These are phyloP conservation scores for Psix sp. DNA, from an alignment of 1,140 invertebrate species.

Conservation along the genomic window DNA sequence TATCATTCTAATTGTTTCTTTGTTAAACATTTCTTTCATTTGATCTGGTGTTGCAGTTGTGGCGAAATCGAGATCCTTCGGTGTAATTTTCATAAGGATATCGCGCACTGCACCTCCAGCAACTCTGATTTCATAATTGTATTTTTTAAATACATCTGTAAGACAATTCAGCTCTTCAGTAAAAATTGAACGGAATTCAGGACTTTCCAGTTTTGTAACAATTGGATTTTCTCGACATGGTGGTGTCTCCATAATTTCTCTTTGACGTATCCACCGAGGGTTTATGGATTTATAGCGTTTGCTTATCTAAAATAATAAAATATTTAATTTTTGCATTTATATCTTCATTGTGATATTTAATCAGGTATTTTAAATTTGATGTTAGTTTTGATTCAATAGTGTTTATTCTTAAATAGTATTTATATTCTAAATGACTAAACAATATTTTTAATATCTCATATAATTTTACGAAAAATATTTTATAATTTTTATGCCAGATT, in stretches of 20 bases:
- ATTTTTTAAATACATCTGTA: slow-evolving; percentile 85
- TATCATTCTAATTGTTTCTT: slow-evolving; percentile 92
- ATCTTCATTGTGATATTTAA: too few species aligned
- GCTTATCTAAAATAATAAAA: slow-evolving; percentile 41
- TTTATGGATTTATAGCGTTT: slow-evolving; percentile 31
- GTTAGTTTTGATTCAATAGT: too few species aligned
- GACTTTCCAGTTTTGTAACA: slow-evolving; percentile 82
- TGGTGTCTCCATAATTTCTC: slow-evolving; percentile 60
- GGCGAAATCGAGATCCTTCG: slow-evolving; percentile 98
- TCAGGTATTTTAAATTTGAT: too few species aligned
- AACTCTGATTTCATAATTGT: slow-evolving; percentile 92
- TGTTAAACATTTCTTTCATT: slow-evolving; percentile 96
- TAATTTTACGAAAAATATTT: too few species aligned
- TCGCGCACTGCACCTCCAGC: slow-evolving; percentile 98
- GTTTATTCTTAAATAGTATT: too few species aligned
- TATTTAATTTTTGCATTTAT: neutral
- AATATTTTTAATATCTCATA: too few species aligned
- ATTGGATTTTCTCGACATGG: slow-evolving; percentile 81
- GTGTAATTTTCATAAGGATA: slow-evolving; percentile 89
- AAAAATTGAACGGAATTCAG: slow-evolving; percentile 89
- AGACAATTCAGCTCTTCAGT: slow-evolving; percentile 86
- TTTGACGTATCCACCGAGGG: slow-evolving; percentile 51
- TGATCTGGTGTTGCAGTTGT: slow-evolving; percentile 96
- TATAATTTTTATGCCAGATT: too few species aligned
- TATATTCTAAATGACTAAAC: too few species aligned